Evolutionary conservation across 2,797 vertebrate genomes (phyloP).

Genomic region (Glossophaga mutica): DNA sequence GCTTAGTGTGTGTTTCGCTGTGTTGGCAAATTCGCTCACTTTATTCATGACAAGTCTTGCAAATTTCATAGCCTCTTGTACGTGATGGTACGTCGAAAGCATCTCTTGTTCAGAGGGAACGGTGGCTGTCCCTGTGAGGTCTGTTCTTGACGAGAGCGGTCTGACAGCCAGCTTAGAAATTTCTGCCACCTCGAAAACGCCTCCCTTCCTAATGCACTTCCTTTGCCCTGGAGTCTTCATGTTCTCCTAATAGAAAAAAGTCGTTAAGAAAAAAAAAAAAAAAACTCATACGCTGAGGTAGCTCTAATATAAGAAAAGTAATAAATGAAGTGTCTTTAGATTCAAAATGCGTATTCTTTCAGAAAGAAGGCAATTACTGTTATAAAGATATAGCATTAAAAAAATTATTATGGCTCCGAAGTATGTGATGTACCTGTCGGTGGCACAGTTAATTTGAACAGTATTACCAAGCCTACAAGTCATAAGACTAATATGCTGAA

Average conservation of each 20-base stretch:
- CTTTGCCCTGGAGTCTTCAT: slow-evolving; percentile 40
- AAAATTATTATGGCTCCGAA: slow-evolving; percentile 49
- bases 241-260: slow-evolving; percentile 63
- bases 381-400: slow-evolving; percentile 61
- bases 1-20: not conserved
- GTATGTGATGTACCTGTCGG: slow-evolving; percentile 56
- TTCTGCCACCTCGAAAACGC: not conserved
- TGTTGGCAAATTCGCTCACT: not conserved
- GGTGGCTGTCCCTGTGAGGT: not conserved
- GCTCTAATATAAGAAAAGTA: slow-evolving; percentile 65
- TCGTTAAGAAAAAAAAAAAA: slow-evolving; percentile 46
- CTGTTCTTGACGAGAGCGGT: not conserved
- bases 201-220: slow-evolving; percentile 41
- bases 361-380: slow-evolving; percentile 70
- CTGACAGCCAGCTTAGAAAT: not conserved
- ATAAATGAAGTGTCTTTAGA: slow-evolving; percentile 68
- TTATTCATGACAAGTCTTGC: not conserved
- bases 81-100: not conserved
- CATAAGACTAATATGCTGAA: slow-evolving; percentile 66
- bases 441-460: slow-evolving; percentile 74
- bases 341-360: slow-evolving; percentile 59
- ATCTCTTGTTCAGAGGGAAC: not conserved
- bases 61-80: not conserved
- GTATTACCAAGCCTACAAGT: slow-evolving; percentile 70
- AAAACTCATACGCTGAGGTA: slow-evolving; percentile 60